These are phyloP conservation scores for Malacosoma neustria DNA, from an alignment of 2,888 invertebrate genomes.

Conservation along the genomic window DNA sequence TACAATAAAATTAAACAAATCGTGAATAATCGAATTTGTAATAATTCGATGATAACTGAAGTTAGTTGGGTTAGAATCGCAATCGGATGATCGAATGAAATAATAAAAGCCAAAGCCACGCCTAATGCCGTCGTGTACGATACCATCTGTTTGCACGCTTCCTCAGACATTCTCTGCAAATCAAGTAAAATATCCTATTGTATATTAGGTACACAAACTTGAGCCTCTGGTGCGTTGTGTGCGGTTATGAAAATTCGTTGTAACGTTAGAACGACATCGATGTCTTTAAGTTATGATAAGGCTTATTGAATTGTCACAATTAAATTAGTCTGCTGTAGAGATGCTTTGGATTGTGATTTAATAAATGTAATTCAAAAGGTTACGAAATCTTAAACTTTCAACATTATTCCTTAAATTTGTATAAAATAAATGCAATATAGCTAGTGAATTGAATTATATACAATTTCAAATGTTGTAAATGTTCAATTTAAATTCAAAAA, in stretches of 20 bases:
- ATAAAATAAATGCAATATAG: no score
- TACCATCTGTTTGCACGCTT: slow-evolving; percentile 89
- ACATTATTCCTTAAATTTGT: no score
- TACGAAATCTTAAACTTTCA: no score
- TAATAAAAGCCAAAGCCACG: slow-evolving; percentile 71
- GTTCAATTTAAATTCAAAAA: no score
- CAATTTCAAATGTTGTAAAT: no score
- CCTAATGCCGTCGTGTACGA: slow-evolving; percentile 64
- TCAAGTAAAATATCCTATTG: slow-evolving; percentile 70
- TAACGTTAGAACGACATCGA: slow-evolving; percentile 21
- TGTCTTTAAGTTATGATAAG: neutral
- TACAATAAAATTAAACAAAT: slow-evolving; percentile 24
- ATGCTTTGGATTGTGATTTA: no score
- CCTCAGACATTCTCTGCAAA: slow-evolving; percentile 89
- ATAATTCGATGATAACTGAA: slow-evolving; percentile 40
- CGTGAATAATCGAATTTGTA: slow-evolving; percentile 40
- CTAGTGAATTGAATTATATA: no score
- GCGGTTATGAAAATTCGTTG: slow-evolving; percentile 26
- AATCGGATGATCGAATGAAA: slow-evolving; percentile 65
- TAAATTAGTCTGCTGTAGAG: no score
- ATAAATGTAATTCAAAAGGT: no score
- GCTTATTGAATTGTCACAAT: no score
- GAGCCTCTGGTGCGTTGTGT: slow-evolving; percentile 25
- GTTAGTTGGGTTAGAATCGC: slow-evolving; percentile 69
- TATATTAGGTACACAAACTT: slow-evolving; percentile 30